A percentile compares a stretch with the other conserved stretches of the same genome.
phyloP scores from a whole-genome alignment of 2,888 invertebrate genomes.

The Agrilus mali region DNA sequence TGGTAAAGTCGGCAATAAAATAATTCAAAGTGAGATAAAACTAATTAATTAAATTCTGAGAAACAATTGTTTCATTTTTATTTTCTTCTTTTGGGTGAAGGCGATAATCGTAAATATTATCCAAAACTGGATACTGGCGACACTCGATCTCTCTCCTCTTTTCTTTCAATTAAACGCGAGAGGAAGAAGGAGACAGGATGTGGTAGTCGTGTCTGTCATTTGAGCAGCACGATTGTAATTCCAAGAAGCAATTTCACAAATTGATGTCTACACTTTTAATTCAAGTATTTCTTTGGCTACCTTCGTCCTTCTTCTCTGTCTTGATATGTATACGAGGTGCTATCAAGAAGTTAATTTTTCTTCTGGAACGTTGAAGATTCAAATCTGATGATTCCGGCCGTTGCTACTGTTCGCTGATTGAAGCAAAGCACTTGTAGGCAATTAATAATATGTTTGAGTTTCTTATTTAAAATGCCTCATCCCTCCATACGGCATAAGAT shows the following conservation, averaged over 20 bases:
- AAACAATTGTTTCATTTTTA: constrained; percentile 17
- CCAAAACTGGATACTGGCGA: neutral
- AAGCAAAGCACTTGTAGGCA: too few species aligned
- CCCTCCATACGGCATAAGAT: too few species aligned
- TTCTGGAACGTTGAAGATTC: too few species aligned
- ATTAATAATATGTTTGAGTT: too few species aligned
- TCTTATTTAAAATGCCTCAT: too few species aligned
- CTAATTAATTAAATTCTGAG: constrained; percentile 30
- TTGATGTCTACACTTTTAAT: constrained; percentile 33
- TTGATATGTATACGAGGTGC: too few species aligned
- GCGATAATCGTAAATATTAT: constrained; percentile 6
- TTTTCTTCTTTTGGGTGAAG: constrained; percentile 6
- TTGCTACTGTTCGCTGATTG: too few species aligned
- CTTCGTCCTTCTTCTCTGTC: too few species aligned
- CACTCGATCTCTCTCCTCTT: neutral
- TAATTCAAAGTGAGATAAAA: constrained; percentile 23
- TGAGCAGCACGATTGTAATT: constrained; percentile 21
- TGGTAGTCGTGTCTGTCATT: constrained; percentile 4
- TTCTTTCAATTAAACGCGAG: neutral
- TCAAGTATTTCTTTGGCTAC: constrained; percentile 14
- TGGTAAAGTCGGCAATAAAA: neutral
- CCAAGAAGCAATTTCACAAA: constrained; percentile 37
- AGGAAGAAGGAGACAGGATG: neutral
- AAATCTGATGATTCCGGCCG: too few species aligned
- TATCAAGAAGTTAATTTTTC: too few species aligned